These are phyloP conservation scores for Neopipo cinnamomea DNA, from an alignment of 2,113 vertebrate genomes.

Conservation along the genomic window DNA sequence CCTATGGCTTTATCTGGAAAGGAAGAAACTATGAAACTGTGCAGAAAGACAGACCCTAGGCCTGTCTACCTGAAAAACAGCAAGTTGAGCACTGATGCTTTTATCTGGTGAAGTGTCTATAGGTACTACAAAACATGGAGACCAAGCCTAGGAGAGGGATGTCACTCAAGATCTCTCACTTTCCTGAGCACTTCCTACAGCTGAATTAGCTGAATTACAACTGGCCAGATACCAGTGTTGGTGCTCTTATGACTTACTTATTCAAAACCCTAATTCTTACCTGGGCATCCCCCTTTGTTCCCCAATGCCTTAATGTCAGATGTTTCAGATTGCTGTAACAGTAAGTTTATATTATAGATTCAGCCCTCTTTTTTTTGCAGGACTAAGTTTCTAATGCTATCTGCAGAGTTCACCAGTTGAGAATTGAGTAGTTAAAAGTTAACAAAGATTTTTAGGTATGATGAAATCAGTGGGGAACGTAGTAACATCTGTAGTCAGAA, in stretches of 20 bases:
- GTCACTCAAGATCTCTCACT: neutral
- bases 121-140: neutral
- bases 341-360: neutral
- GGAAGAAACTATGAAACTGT: neutral
- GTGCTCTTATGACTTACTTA: neutral
- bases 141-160: neutral
- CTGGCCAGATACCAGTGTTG: neutral
- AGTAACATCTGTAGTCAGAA: neutral
- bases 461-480: neutral
- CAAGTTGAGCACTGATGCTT: neutral
- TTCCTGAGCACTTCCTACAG: neutral
- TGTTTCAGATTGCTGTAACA: neutral
- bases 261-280: neutral
- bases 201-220: neutral
- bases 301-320: neutral
- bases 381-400: neutral
- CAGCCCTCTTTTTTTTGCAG: neutral
- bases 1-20: neutral
- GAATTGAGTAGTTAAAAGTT: neutral
- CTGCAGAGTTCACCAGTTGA: neutral
- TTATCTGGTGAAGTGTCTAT: rapidly evolving
- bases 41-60: neutral
- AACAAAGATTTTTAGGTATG: neutral
- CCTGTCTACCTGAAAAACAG: neutral
- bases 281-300: neutral